A percentile compares a stretch with the other conserved stretches of the same genome.
phyloP scores from a whole-genome alignment of 2,888 invertebrate species.

The Frankliniella intonsa region DNA sequence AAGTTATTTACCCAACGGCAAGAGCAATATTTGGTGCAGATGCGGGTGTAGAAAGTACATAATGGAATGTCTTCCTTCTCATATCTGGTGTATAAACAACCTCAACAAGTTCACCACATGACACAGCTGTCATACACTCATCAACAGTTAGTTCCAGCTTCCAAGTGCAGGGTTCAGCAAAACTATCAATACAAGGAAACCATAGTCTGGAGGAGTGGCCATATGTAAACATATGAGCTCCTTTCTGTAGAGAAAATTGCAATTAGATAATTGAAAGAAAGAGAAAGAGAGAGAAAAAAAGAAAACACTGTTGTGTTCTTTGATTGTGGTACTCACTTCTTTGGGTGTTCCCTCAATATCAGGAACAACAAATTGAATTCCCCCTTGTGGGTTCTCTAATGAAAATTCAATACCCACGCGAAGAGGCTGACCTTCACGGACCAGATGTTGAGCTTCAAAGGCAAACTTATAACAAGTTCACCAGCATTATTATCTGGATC shows the following conservation, averaged over 20 bases:
- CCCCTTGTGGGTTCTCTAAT: conserved; percentile 85
- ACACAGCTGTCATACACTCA: conserved; percentile 86
- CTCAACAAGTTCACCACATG: conserved; percentile 92
- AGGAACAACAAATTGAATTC: conserved; percentile 93
- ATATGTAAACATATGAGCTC: conserved; percentile 90
- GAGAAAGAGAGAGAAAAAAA: too few species aligned
- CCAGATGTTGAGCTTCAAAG: conserved; percentile 76
- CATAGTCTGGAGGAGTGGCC: conserved; percentile 88
- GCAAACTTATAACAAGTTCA: conserved; percentile 82
- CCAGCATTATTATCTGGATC: conserved; percentile 89
- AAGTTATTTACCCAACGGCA: conserved; percentile 72
- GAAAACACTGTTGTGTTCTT: too few species aligned
- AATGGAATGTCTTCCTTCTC: conserved; percentile 88
- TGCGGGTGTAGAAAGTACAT: conserved; percentile 84
- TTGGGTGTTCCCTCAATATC: conserved; percentile 74
- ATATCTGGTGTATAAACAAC: conserved; percentile 89
- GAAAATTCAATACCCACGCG: conserved; percentile 90
- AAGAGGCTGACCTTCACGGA: conserved; percentile 50
- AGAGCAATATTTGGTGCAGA: conserved; percentile 96
- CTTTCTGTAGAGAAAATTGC: conserved; percentile 53
- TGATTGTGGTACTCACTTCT: conserved; percentile 55
- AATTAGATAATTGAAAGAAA: not conserved
- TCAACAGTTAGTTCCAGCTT: conserved; percentile 95
- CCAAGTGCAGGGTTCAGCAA: conserved; percentile 97
- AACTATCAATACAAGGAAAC: conserved; percentile 98